These are phyloP conservation scores for Siniperca undulata DNA, from an alignment of 2,797 vertebrate species.

Conservation along the genomic window DNA sequence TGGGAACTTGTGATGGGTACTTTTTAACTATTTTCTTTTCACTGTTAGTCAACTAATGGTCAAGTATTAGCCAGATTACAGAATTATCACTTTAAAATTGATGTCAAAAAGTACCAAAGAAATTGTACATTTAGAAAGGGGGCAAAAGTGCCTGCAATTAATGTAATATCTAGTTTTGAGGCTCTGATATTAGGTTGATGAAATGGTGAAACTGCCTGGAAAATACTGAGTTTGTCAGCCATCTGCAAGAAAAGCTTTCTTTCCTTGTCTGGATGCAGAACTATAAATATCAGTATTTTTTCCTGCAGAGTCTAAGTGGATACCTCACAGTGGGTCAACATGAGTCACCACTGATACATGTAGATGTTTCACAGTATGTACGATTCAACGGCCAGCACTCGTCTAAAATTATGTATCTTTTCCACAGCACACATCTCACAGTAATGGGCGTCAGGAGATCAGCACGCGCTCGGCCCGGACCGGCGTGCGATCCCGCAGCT, in stretches of 20 bases:
- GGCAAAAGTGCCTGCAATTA: background rate
- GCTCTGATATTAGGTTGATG: background rate
- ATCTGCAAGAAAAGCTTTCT: conserved; percentile 21
- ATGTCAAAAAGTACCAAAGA: background rate
- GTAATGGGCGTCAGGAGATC: conserved; percentile 90
- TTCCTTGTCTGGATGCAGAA: conserved; percentile 19
- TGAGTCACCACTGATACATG: conserved; percentile 51
- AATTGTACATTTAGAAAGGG: background rate
- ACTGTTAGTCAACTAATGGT: background rate
- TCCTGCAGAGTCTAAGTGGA: conserved; percentile 32
- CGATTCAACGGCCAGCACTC: background rate
- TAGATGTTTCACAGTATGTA: conserved; percentile 7
- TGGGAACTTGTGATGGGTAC: background rate
- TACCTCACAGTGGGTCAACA: conserved; percentile 36
- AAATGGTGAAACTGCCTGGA: background rate
- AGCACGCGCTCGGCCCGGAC: conserved; percentile 83
- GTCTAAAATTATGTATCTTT: background rate
- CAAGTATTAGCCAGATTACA: background rate
- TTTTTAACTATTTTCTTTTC: background rate
- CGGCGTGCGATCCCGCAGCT: conserved; percentile 92
- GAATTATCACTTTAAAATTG: no score
- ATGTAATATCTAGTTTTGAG: background rate
- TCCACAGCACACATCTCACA: conserved; percentile 89
- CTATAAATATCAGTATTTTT: conserved; percentile 58
- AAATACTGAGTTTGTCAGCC: conserved; percentile 2